A percentile compares a stretch with the other conserved stretches of the same genome.
Evolutionary conservation across 2,113 vertebrate species (phyloP).

Genomic region (Rostratula benghalensis): DNA sequence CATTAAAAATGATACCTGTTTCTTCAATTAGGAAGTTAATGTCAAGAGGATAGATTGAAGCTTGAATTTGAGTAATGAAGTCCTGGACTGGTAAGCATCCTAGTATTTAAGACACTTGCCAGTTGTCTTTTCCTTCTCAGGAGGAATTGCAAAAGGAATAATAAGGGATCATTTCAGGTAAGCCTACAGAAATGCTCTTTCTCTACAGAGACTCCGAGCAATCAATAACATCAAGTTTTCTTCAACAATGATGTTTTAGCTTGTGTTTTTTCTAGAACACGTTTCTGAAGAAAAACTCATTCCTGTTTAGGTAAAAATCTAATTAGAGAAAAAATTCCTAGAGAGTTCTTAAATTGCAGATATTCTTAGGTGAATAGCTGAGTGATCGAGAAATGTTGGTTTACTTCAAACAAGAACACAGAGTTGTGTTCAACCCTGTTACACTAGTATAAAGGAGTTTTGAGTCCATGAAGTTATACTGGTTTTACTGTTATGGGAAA

Average conservation of each 20-base stretch:
- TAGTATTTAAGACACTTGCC: background rate
- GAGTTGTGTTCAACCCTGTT: background rate
- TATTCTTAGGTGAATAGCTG: background rate
- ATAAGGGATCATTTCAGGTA: background rate
- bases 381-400: background rate
- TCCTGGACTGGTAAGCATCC: background rate
- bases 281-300: background rate
- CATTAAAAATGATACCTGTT: slow-evolving; percentile 31
- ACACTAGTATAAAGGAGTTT: background rate
- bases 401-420: background rate
- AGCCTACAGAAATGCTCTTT: background rate
- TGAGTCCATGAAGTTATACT: background rate
- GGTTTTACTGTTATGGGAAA: background rate
- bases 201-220: background rate
- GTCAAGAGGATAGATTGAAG: slow-evolving; percentile 36
- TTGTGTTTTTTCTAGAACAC: background rate
- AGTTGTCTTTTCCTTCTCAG: background rate
- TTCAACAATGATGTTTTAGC: background rate
- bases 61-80: background rate
- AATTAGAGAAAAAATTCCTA: background rate
- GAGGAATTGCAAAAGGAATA: background rate
- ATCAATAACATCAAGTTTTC: background rate
- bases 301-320: background rate
- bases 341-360: background rate
- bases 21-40: slow-evolving; percentile 17